These are phyloP conservation scores for Rousettus leschenaultii DNA, from an alignment of 2,113 vertebrate species.

Conservation along the genomic window DNA sequence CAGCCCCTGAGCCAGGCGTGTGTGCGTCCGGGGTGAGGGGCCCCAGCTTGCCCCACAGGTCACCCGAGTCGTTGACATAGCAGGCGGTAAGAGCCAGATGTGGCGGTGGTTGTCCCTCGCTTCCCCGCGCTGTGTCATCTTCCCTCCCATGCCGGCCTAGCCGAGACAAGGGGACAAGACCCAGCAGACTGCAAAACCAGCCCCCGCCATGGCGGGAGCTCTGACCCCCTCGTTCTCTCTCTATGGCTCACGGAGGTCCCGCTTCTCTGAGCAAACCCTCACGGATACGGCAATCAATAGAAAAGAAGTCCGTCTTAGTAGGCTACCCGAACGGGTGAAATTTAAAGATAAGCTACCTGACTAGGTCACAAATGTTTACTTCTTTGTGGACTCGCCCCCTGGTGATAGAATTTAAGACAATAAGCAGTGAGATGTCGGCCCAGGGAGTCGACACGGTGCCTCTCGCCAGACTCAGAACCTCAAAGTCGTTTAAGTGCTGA, in stretches of 20 bases:
- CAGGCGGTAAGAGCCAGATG: background rate
- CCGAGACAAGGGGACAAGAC: background rate
- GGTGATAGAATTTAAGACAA: background rate
- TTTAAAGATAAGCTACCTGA: background rate
- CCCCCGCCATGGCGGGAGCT: rapidly evolving
- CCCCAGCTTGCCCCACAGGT: background rate
- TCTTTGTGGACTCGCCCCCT: background rate
- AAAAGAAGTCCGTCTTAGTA: background rate
- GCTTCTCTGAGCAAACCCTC: background rate
- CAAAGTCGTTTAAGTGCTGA: background rate
- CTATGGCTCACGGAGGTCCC: background rate
- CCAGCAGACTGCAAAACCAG: background rate
- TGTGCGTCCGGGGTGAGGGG: background rate
- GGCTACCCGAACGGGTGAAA: background rate
- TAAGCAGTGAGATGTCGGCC: background rate
- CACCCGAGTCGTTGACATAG: background rate
- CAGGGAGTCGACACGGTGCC: too few relatives aligned
- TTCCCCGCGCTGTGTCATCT: too few relatives aligned
- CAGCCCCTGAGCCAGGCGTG: too few relatives aligned
- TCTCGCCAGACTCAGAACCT: background rate
- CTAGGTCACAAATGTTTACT: background rate
- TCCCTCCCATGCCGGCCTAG: background rate
- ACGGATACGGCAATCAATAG: background rate
- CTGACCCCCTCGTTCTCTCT: background rate
- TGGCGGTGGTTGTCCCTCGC: too few relatives aligned